Evolutionary conservation across 2,888 invertebrate species (phyloP).

Genomic region (Lepidochitona cinerea): DNA sequence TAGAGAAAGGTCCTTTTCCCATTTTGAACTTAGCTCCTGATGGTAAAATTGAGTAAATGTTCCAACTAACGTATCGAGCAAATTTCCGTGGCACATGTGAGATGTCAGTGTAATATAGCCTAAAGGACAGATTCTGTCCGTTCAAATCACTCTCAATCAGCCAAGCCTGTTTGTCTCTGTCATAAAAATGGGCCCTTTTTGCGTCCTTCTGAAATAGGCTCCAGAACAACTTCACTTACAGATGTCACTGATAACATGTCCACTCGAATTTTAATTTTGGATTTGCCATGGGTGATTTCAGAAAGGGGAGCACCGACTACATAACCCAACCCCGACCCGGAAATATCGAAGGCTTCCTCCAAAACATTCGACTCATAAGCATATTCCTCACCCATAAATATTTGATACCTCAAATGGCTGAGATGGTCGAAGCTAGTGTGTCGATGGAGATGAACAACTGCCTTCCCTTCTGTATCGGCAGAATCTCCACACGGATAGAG

Average conservation of each 20-base stretch:
- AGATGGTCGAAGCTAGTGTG: slow-evolving; percentile 86
- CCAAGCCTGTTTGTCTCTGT: slow-evolving; percentile 87
- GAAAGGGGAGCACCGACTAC: slow-evolving; percentile 53
- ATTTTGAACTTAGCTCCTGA: slow-evolving; percentile 76
- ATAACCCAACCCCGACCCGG: slow-evolving; percentile 59
- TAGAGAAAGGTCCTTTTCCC: slow-evolving; percentile 82
- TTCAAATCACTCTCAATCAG: slow-evolving; percentile 83
- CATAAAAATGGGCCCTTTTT: slow-evolving; percentile 77
- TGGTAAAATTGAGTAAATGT: slow-evolving; percentile 68
- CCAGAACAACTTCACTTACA: slow-evolving; percentile 75
- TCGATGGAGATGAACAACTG: slow-evolving; percentile 75
- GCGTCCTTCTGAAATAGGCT: slow-evolving; percentile 48
- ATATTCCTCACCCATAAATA: slow-evolving; percentile 70
- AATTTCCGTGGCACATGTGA: slow-evolving; percentile 83
- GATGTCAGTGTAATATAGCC: slow-evolving; percentile 75
- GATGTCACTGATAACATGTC: slow-evolving; percentile 83
- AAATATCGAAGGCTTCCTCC: slow-evolving; percentile 59
- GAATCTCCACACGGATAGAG: slow-evolving; percentile 63
- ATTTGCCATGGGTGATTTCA: slow-evolving; percentile 50
- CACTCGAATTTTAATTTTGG: slow-evolving; percentile 77
- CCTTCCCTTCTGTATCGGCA: slow-evolving; percentile 55
- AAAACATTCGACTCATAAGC: slow-evolving; percentile 59
- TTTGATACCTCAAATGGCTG: slow-evolving; percentile 81
- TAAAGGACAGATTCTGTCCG: slow-evolving; percentile 81
- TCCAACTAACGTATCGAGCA: slow-evolving; percentile 73